phyloP scores from a whole-genome alignment of 2,888 invertebrate genomes.

The Agriopis leucophaearia region DNA sequence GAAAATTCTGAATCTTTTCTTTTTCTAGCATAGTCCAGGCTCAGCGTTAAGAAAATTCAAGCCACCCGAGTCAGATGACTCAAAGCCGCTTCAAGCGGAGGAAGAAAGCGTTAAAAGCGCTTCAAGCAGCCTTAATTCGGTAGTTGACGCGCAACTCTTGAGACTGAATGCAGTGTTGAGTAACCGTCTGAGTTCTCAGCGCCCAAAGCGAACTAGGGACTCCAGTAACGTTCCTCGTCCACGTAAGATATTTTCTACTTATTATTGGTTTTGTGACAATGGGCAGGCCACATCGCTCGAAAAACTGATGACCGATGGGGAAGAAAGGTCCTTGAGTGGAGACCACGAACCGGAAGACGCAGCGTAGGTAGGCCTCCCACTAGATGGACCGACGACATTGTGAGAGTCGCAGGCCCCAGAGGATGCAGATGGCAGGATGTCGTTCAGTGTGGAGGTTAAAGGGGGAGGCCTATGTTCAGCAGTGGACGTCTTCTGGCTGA shows the following conservation, averaged over 20 bases:
- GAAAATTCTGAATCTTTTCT: background rate
- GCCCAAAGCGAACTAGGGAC: slow-evolving; percentile 62
- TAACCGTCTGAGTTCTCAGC: slow-evolving; percentile 65
- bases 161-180: slow-evolving; percentile 81
- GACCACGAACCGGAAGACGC: too few species aligned
- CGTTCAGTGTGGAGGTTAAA: too few species aligned
- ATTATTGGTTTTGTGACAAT: background rate
- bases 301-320: too few species aligned
- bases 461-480: too few species aligned
- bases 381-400: too few species aligned
- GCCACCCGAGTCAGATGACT: slow-evolving; percentile 23
- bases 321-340: too few species aligned
- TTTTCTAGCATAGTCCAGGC: slow-evolving; percentile 51
- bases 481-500: too few species aligned
- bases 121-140: slow-evolving; percentile 54
- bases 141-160: slow-evolving; percentile 80
- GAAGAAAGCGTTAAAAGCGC: slow-evolving; percentile 48
- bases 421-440: too few species aligned
- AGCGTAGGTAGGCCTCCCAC: too few species aligned
- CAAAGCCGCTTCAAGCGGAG: slow-evolving; percentile 21
- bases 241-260: slow-evolving; percentile 45
- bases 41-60: slow-evolving; percentile 37
- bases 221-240: slow-evolving; percentile 54
- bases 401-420: too few species aligned
- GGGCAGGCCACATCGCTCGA: too few species aligned